Base-by-base conservation (phyloP, 1,140 invertebrate genomes). In the Drosophila suzukii region DNA sequence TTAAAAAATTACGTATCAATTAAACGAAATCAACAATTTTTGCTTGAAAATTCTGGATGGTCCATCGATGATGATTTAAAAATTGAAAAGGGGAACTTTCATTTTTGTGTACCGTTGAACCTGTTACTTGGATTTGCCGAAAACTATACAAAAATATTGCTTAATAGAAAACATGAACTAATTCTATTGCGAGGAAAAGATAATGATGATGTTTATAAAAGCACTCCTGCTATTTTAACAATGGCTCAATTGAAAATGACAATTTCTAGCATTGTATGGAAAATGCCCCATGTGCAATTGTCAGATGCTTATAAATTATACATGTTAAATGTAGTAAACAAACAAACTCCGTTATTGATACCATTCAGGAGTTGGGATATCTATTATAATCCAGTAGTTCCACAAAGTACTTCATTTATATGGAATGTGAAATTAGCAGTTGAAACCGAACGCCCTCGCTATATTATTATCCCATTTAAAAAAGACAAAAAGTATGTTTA, bases 241-340 rank as follows among this genome's bases (percentile, higher is more conserved):
- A 20, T 20, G 20, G 20, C 20, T 0, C 20, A 20, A 20, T 20
- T 20, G 20, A 20, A 20, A 20, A 20, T 20, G 20, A 20, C 20
- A 2, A 20, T 20, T 20, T 20, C 20, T 20, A 2, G 20, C 20
- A 20, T 20, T 20, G 20, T 20, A 20, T 20, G 20, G 20, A 20
- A 20, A 20, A 20, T 20, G 20, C 20, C 20, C 20, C 20, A 1
- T 20, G 20, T 46, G 12, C 20, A 47, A 27, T 47, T 47, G 44
- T 47, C 44, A 11, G 17, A 47, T 24, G 44, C 17, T 3, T 24
- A 47, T 47, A 47, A 47, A 47, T 47, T 47, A 11, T 47, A 47
- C 44, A 47, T 13, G 44, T 13, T 47, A 13, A 47, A 47, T 20
- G 3, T 24, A 20, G 2, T 24, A 27, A 47, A 13, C 44, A 27